Conservation (phyloP, 2,113 vertebrate species). For the Cygnus atratus region DNA sequence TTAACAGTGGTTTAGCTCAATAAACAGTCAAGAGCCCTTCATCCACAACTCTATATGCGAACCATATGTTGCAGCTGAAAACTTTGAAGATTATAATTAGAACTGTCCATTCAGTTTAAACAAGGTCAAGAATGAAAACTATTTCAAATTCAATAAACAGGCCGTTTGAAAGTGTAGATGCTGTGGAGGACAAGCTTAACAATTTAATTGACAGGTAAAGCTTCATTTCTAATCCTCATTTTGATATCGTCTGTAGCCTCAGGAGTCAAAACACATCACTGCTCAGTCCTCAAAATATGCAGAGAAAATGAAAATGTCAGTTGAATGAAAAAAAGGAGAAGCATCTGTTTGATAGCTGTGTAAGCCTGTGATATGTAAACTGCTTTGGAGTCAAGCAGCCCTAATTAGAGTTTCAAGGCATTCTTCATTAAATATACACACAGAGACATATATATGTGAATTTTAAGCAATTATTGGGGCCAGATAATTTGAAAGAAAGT, state of each 20-base stretch:
- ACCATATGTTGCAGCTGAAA: slow-evolving; percentile 72
- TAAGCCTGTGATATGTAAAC: slow-evolving; percentile 44
- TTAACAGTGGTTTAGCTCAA: slow-evolving; percentile 61
- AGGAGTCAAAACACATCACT: slow-evolving; percentile 66
- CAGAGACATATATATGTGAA: neutral
- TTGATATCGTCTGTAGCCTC: slow-evolving; percentile 63
- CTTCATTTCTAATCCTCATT: slow-evolving; percentile 59
- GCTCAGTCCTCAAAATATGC: slow-evolving; percentile 64
- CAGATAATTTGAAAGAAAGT: slow-evolving; percentile 6
- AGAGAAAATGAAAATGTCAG: slow-evolving; percentile 72
- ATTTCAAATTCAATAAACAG: slow-evolving; percentile 64
- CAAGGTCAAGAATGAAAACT: slow-evolving; percentile 68
- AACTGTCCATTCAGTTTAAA: slow-evolving; percentile 74
- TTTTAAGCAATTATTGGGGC: slow-evolving; percentile 2
- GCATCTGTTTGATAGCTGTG: slow-evolving; percentile 60
- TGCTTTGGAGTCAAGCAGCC: slow-evolving; percentile 41
- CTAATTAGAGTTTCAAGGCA: slow-evolving; percentile 38
- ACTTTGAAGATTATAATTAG: slow-evolving; percentile 71
- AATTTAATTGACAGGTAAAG: slow-evolving; percentile 63
- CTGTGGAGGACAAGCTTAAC: slow-evolving; percentile 51
- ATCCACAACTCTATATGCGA: slow-evolving; percentile 67
- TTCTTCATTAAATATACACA: slow-evolving; percentile 54
- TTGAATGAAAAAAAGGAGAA: slow-evolving; percentile 47
- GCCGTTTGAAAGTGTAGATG: slow-evolving; percentile 42
- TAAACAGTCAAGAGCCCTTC: slow-evolving; percentile 64